phyloP scores from a whole-genome alignment of 2,797 vertebrate species.

The Microctenopoma stevenorrisi region DNA sequence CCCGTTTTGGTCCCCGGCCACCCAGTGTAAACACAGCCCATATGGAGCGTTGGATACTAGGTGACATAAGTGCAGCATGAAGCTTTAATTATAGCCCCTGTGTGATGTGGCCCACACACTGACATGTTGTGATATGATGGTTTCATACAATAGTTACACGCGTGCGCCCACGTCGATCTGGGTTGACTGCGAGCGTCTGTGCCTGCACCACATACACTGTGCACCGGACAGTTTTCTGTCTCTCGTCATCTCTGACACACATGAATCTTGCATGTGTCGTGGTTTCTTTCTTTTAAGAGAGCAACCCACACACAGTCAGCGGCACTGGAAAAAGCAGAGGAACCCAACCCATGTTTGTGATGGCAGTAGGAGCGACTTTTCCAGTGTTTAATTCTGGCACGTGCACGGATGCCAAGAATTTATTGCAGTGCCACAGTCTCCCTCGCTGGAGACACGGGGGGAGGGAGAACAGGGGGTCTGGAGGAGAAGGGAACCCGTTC shows the following conservation, averaged over 20 bases:
- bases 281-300: conserved; percentile 6
- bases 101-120: conserved; percentile 79
- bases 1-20: conserved; percentile 63
- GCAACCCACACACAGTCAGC: conserved; percentile 28
- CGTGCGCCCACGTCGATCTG: conserved; percentile 50
- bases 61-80: conserved; percentile 77
- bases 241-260: conserved; percentile 44
- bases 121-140: conserved; percentile 78
- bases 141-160: conserved; percentile 50
- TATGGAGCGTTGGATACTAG: conserved; percentile 72
- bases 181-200: conserved; percentile 25
- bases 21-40: conserved; percentile 76
- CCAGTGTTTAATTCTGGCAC: conserved; percentile 79
- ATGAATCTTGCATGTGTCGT: conserved; percentile 38
- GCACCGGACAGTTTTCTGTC: conserved; percentile 11
- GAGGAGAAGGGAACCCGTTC: conserved; percentile 47
- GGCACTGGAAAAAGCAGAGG: conserved; percentile 62
- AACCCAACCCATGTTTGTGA: conserved; percentile 79
- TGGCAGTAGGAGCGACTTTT: conserved; percentile 78
- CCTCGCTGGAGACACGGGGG: conserved; percentile 38
- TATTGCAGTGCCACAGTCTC: conserved; percentile 74
- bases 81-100: conserved; percentile 74
- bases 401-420: conserved; percentile 70
- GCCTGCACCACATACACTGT: conserved; percentile 6
- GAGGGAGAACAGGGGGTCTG: conserved; percentile 22